phyloP scores from a whole-genome alignment of 2,113 vertebrate species.

The Maccullochella peelii region DNA sequence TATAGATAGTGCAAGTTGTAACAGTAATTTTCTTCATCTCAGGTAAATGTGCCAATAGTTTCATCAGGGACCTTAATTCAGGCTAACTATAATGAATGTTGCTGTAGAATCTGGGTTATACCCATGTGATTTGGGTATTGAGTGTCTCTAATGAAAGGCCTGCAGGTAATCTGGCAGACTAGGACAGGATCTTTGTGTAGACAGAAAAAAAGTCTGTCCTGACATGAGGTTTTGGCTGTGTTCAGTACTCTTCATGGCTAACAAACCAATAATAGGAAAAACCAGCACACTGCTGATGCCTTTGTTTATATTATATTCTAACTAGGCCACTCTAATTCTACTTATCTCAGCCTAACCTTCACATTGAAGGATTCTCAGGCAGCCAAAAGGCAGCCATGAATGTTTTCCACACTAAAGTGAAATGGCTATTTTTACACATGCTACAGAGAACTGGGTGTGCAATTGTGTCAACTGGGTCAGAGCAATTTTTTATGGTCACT shows the following conservation, averaged over 20 bases:
- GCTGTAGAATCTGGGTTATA: slow-evolving; percentile 41
- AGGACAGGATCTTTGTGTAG: slow-evolving; percentile 1
- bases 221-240: slow-evolving; percentile 8
- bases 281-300: not conserved
- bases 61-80: slow-evolving; percentile 33
- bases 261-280: not conserved
- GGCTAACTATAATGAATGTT: slow-evolving; percentile 36
- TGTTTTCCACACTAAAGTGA: slow-evolving; percentile 43
- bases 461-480: slow-evolving; percentile 62
- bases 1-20: not conserved
- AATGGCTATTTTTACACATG: slow-evolving; percentile 55
- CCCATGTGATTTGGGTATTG: slow-evolving; percentile 25
- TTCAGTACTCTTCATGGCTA: not conserved
- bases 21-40: slow-evolving; percentile 5
- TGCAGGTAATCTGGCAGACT: slow-evolving; percentile 41
- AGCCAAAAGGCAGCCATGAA: slow-evolving; percentile 8
- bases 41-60: slow-evolving; percentile 7
- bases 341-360: slow-evolving; percentile 1
- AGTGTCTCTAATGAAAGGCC: slow-evolving; percentile 29
- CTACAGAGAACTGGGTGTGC: slow-evolving; percentile 36
- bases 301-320: not conserved
- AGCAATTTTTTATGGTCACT: slow-evolving; percentile 62
- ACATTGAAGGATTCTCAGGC: slow-evolving; percentile 12
- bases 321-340: slow-evolving; percentile 15
- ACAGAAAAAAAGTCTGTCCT: not conserved